Conservation (phyloP, 2,888 invertebrate genomes). For the Drosophila sordidula region DNA sequence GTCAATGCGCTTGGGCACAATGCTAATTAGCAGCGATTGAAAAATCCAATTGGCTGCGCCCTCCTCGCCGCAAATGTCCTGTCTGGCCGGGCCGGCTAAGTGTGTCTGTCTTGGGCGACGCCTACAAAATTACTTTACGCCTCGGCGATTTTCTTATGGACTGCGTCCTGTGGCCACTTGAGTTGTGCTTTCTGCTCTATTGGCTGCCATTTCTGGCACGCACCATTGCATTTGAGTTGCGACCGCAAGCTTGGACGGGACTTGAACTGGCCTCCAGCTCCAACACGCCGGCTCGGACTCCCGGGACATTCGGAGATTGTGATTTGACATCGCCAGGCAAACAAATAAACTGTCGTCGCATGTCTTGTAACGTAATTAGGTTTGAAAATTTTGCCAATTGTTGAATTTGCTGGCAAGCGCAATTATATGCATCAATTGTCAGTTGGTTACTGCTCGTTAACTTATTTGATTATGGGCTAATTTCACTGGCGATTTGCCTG, state of each 20-base stretch:
- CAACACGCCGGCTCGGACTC: neutral
- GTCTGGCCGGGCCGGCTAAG: slow-evolving; percentile 4
- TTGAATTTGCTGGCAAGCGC: slow-evolving; percentile 66
- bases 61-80: slow-evolving; percentile 14
- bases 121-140: slow-evolving; percentile 66
- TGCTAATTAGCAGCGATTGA: slow-evolving; percentile 79
- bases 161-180: slow-evolving; percentile 66
- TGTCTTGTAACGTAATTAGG: slow-evolving; percentile 66
- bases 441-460: slow-evolving; percentile 75
- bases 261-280: neutral
- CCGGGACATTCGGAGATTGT: slow-evolving; percentile 36
- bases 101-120: slow-evolving; percentile 48
- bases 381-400: slow-evolving; percentile 77
- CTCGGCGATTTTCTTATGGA: slow-evolving; percentile 61
- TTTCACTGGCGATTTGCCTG: slow-evolving; percentile 36
- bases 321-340: slow-evolving; percentile 50
- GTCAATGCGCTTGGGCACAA: slow-evolving; percentile 54
- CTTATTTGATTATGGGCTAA: slow-evolving; percentile 78
- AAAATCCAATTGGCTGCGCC: slow-evolving; percentile 70
- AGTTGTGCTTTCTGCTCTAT: slow-evolving; percentile 78
- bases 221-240: slow-evolving; percentile 64
- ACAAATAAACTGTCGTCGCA: slow-evolving; percentile 54
- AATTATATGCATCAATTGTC: slow-evolving; percentile 79
- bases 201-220: slow-evolving; percentile 72
- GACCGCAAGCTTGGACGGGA: slow-evolving; percentile 57